Evolutionary conservation across 2,797 vertebrate species (phyloP).

Genomic region (Pseudochirops corinnae): DNA sequence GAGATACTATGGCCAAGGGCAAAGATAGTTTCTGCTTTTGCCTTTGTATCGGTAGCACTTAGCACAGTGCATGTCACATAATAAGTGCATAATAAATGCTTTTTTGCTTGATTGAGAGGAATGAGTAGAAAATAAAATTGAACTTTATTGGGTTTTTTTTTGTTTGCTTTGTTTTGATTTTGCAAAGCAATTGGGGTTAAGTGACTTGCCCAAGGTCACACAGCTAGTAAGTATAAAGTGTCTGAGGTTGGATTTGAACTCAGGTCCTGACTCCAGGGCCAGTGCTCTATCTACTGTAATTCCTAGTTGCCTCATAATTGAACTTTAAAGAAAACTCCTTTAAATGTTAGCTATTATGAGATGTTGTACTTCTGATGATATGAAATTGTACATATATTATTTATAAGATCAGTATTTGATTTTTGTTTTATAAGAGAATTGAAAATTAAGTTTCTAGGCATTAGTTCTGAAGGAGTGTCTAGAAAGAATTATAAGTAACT

Average conservation of each 20-base stretch:
- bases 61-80: background rate
- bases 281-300: too few relatives aligned
- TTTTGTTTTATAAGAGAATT: background rate
- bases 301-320: background rate
- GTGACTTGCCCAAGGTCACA: too few relatives aligned
- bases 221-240: too few relatives aligned
- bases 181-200: too few relatives aligned
- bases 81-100: background rate
- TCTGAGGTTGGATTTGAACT: too few relatives aligned
- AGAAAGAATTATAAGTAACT: background rate
- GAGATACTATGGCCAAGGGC: background rate
- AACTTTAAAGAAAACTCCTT: background rate
- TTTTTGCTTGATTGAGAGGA: background rate
- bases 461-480: background rate
- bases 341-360: background rate
- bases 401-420: background rate
- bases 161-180: too few relatives aligned
- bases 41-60: background rate
- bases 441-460: background rate
- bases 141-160: too few relatives aligned
- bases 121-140: background rate
- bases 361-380: background rate
- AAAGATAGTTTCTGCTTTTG: background rate
- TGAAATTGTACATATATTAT: background rate
- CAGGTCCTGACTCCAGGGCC: too few relatives aligned